phyloP scores from a whole-genome alignment of 2,113 vertebrate species.

The Catharus minimus region DNA sequence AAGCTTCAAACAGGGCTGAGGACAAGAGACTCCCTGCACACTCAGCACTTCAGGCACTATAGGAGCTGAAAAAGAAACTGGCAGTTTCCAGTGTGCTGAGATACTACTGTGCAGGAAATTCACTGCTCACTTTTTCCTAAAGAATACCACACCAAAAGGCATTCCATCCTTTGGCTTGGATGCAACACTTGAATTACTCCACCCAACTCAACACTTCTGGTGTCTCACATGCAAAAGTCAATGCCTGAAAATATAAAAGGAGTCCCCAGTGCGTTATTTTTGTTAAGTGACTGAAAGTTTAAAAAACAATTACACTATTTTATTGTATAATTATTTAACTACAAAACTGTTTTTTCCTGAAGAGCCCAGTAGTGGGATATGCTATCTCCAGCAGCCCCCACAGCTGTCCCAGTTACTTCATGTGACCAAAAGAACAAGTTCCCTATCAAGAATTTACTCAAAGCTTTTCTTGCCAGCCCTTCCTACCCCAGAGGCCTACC shows the following conservation, averaged over 20 bases:
- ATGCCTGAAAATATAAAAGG: neutral
- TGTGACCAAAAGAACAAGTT: neutral
- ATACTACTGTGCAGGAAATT: neutral
- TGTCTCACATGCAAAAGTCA: neutral
- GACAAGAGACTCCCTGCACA: fast-evolving
- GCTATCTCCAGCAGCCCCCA: neutral
- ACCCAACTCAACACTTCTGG: neutral
- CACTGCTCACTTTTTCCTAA: neutral
- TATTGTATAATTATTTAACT: neutral
- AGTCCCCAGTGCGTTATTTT: neutral
- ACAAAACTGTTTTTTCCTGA: neutral
- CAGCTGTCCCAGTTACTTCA: fast-evolving
- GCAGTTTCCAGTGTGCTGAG: neutral
- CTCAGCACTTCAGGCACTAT: neutral
- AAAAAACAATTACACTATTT: neutral
- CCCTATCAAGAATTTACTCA: neutral
- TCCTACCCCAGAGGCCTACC: neutral
- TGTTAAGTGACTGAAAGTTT: neutral
- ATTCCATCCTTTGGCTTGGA: neutral
- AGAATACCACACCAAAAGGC: neutral
- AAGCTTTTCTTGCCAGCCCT: neutral
- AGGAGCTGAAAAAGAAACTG: neutral
- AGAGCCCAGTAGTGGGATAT: neutral
- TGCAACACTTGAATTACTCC: neutral
- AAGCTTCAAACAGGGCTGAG: neutral